Conservation (phyloP, 2,888 invertebrate species). For the Galeopsomyia nigrocyanea region DNA sequence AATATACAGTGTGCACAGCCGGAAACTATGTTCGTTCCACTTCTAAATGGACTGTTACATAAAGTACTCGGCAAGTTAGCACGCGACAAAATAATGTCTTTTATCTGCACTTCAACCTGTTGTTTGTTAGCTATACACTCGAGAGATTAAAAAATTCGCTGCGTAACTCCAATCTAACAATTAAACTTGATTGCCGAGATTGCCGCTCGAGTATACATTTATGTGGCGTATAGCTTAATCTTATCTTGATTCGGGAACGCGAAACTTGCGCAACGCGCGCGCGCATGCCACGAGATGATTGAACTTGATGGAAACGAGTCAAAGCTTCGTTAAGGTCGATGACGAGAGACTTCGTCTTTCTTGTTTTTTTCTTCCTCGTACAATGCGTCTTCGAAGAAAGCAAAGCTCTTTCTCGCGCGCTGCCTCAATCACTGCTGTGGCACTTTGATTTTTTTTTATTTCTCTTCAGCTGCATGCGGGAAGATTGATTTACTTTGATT, state of each 20-base stretch:
- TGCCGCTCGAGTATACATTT: not conserved
- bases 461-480: not conserved
- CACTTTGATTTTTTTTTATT: not conserved
- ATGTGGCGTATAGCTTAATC: no score
- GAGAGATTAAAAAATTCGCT: not conserved
- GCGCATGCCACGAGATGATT: constrained; percentile 23
- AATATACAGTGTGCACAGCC: no score
- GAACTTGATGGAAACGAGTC: constrained; percentile 31
- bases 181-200: not conserved
- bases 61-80: no score
- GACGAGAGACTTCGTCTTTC: constrained; percentile 16
- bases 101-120: no score
- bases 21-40: no score
- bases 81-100: no score
- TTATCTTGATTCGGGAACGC: not conserved
- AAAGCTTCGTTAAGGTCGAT: constrained; percentile 43
- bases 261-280: not conserved
- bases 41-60: no score
- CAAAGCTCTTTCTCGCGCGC: constrained; percentile 10
- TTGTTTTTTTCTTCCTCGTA: not conserved
- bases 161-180: not conserved
- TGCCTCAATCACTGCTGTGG: constrained; percentile 13
- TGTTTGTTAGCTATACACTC: no score
- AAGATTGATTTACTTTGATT: no score
- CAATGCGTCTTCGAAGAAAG: constrained; percentile 18